These are phyloP conservation scores for Hesperia comma DNA, from an alignment of 2,888 invertebrate species.

Conservation along the genomic window DNA sequence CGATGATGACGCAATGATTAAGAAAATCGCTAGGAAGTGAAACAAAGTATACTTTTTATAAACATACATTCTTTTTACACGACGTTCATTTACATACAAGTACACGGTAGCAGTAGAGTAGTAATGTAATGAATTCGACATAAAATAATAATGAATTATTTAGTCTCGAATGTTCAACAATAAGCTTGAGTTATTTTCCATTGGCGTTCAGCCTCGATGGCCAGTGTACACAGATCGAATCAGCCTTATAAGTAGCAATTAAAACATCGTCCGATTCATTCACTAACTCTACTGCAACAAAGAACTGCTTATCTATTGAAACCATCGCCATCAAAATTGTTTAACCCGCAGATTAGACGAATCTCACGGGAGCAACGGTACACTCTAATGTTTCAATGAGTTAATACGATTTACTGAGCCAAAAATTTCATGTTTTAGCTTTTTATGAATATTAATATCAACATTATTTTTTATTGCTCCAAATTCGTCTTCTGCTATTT, in stretches of 20 bases:
- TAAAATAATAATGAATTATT: slow-evolving; percentile 11
- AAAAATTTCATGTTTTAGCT: slow-evolving; percentile 36
- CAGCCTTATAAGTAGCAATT: slow-evolving; percentile 50
- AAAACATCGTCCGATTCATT: slow-evolving; percentile 50
- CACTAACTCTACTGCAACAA: slow-evolving; percentile 51
- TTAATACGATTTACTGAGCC: slow-evolving; percentile 46
- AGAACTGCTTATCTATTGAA: slow-evolving; percentile 54
- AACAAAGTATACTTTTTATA: too few species aligned
- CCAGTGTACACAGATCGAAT: slow-evolving; percentile 37
- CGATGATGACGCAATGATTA: too few species aligned
- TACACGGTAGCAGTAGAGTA: not conserved
- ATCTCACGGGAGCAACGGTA: slow-evolving; percentile 50
- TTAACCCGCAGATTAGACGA: slow-evolving; percentile 44
- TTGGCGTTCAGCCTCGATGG: slow-evolving; percentile 33
- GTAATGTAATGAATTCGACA: not conserved
- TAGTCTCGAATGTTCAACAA: slow-evolving; percentile 17
- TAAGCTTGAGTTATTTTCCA: slow-evolving; percentile 34
- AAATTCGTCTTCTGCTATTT: slow-evolving; percentile 1
- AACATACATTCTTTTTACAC: not conserved
- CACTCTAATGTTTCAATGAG: slow-evolving; percentile 51
- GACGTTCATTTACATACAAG: not conserved
- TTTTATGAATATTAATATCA: slow-evolving; percentile 38
- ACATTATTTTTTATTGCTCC: slow-evolving; percentile 36
- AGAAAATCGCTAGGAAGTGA: too few species aligned
- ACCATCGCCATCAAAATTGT: slow-evolving; percentile 53